Conservation (phyloP, 2,797 vertebrate genomes). For the Parauchenoglanis punctatus region DNA sequence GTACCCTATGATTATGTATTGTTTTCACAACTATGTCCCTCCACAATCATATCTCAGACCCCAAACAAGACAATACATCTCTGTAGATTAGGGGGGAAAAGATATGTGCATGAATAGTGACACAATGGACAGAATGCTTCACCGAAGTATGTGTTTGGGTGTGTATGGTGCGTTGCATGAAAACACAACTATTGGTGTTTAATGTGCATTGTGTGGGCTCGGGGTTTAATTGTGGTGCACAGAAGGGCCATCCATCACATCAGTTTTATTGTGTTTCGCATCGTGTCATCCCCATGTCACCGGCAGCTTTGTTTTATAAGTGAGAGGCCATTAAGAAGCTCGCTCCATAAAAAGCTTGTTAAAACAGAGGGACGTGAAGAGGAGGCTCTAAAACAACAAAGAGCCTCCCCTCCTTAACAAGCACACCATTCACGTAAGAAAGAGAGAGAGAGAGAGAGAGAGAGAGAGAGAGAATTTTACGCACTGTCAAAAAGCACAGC, state of each 20-base stretch:
- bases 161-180: not conserved
- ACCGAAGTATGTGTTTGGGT: not conserved
- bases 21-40: slow-evolving; percentile 3
- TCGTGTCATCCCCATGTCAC: slow-evolving; percentile 53
- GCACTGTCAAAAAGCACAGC: slow-evolving; percentile 55
- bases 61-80: slow-evolving; percentile 9
- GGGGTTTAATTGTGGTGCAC: slow-evolving; percentile 52
- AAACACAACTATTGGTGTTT: slow-evolving; percentile 35
- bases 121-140: slow-evolving; percentile 2
- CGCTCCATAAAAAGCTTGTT: slow-evolving; percentile 59
- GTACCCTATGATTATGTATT: not conserved
- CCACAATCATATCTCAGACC: not conserved
- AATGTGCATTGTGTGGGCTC: slow-evolving; percentile 38
- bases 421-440: slow-evolving; percentile 25
- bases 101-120: not conserved
- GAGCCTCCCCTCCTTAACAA: slow-evolving; percentile 44
- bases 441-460: slow-evolving; percentile 12
- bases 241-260: slow-evolving; percentile 54
- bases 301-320: slow-evolving; percentile 58
- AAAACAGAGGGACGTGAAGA: slow-evolving; percentile 59
- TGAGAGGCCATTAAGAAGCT: slow-evolving; percentile 58
- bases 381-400: slow-evolving; percentile 54
- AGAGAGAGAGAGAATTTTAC: slow-evolving; percentile 54
- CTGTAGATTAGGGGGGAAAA: not conserved
- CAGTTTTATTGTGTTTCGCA: slow-evolving; percentile 44